Conservation (phyloP, 2,888 invertebrate species). For the Lathronympha strigana region DNA sequence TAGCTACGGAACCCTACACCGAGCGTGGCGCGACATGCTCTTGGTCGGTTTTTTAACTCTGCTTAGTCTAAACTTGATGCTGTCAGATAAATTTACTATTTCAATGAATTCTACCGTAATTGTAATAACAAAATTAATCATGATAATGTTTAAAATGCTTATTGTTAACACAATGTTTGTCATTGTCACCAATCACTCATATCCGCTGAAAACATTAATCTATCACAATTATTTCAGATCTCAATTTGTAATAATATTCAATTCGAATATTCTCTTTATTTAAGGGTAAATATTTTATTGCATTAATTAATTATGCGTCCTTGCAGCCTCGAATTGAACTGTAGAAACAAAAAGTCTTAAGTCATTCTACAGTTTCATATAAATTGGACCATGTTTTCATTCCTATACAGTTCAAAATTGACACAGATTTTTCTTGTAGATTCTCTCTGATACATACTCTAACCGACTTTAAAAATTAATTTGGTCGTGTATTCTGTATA, state of each 20-base stretch:
- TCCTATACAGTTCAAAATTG: background rate
- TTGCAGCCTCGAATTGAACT: background rate
- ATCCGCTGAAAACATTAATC: background rate
- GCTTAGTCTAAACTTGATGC: too few species aligned
- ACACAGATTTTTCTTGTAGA: too few species aligned
- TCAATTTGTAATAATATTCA: conserved; percentile 1
- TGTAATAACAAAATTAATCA: background rate
- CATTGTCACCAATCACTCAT: background rate
- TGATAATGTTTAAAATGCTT: background rate
- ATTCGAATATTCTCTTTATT: background rate
- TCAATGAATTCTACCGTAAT: background rate
- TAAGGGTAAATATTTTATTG: background rate
- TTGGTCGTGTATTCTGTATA: background rate
- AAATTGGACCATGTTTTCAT: background rate
- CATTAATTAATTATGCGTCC: background rate
- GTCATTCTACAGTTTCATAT: background rate
- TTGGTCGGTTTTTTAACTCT: too few species aligned
- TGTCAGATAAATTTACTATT: background rate
- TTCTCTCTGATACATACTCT: too few species aligned
- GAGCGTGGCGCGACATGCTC: too few species aligned
- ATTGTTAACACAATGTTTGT: background rate
- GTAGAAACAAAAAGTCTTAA: background rate
- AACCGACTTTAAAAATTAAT: background rate
- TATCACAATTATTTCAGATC: background rate
- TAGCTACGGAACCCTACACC: too few species aligned